A percentile compares a stretch with the other conserved stretches of the same genome.
Conservation (phyloP, 2,113 vertebrate species). For the Cervus canadensis region DNA sequence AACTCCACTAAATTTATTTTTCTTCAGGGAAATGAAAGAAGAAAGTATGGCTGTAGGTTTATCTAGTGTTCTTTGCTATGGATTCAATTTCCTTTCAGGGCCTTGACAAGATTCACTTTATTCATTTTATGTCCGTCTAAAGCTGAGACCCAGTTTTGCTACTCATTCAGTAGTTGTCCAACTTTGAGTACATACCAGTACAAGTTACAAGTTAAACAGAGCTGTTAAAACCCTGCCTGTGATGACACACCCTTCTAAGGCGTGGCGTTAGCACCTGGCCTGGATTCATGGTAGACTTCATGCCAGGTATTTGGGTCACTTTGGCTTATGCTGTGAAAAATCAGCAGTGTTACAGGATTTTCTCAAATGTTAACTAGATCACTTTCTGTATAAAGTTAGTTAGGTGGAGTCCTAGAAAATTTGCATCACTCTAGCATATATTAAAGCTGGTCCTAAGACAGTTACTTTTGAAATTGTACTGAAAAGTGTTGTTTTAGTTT, state of each 20-base stretch:
- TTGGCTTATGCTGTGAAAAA: background rate
- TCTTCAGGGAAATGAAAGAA: background rate
- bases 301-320: background rate
- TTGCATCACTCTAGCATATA: background rate
- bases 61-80: background rate
- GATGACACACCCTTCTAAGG: background rate
- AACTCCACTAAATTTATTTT: background rate
- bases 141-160: background rate
- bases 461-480: background rate
- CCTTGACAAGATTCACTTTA: background rate
- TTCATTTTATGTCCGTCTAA: conserved; percentile 8
- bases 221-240: background rate
- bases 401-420: background rate
- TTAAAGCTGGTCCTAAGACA: background rate
- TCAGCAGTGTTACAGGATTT: background rate
- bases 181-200: background rate
- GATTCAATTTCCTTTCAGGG: background rate
- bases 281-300: background rate
- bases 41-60: background rate
- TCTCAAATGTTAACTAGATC: background rate
- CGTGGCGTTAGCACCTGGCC: background rate
- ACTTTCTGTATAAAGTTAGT: conserved; percentile 4
- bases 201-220: background rate
- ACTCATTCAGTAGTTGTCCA: background rate
- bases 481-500: conserved; percentile 32